phyloP scores from a whole-genome alignment of 2,113 vertebrate species.

The Trachemys scripta region DNA sequence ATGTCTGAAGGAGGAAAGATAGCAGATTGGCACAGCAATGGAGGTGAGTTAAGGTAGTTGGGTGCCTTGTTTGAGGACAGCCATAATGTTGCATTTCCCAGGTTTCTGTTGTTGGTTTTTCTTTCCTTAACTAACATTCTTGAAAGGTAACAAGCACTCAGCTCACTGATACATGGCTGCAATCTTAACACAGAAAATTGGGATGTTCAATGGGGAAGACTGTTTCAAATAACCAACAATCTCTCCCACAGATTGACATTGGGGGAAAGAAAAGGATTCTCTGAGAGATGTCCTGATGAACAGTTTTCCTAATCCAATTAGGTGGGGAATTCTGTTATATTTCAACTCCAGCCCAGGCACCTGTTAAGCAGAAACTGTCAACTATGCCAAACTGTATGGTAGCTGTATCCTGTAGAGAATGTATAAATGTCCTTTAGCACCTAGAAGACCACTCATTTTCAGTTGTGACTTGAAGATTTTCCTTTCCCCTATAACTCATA shows the following conservation, averaged over 20 bases:
- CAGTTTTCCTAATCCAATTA: background rate
- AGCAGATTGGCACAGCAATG: background rate
- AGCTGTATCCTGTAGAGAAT: background rate
- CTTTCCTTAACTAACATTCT: background rate
- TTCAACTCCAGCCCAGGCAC: background rate
- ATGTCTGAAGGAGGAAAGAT: background rate
- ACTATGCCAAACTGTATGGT: background rate
- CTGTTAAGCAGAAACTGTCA: background rate
- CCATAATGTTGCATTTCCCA: background rate
- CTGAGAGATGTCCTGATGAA: background rate
- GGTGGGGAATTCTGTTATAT: background rate
- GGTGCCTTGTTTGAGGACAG: background rate
- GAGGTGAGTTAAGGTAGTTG: background rate
- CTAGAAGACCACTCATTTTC: rapidly evolving
- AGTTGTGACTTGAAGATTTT: background rate
- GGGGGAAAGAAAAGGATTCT: background rate
- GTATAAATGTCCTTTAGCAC: background rate
- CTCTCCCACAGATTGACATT: background rate
- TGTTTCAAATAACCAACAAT: background rate
- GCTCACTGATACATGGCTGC: background rate
- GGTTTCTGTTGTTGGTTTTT: background rate
- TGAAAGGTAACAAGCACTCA: background rate
- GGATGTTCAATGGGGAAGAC: background rate
- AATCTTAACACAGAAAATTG: background rate
- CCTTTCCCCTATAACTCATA: background rate